Conservation (phyloP, 2,888 invertebrate species). For the Megaustenia siamemsis region DNA sequence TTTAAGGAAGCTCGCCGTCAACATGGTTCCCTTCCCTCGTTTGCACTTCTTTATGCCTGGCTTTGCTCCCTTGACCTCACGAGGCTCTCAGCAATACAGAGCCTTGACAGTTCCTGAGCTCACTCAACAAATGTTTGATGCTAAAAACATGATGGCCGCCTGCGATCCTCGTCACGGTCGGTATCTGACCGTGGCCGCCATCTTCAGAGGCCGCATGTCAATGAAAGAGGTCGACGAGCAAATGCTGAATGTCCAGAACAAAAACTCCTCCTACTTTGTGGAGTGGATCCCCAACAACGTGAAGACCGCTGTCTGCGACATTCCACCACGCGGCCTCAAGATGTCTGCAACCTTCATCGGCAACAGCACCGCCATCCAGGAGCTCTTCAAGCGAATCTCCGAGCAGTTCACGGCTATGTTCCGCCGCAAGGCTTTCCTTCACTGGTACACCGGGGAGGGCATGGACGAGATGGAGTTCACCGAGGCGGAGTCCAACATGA, state of each 20-base stretch:
- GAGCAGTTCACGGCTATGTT: conserved; percentile 88
- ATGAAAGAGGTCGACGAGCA: conserved; percentile 84
- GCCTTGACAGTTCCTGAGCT: conserved; percentile 66
- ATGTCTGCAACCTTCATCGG: conserved; percentile 83
- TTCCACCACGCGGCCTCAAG: conserved; percentile 88
- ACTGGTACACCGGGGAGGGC: conserved; percentile 97
- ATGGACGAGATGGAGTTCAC: conserved; percentile 98
- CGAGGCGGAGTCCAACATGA: conserved; percentile 96
- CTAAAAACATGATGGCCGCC: conserved; percentile 98
- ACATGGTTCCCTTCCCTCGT: conserved; percentile 80
- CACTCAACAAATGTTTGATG: conserved; percentile 85
- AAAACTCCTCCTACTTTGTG: conserved; percentile 88
- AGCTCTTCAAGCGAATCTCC: conserved; percentile 75
- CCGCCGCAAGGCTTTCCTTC: conserved; percentile 96
- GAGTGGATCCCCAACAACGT: conserved; percentile 77
- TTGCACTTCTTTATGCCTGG: conserved; percentile 80
- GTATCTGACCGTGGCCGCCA: conserved; percentile 76
- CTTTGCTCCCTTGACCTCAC: conserved; percentile 78
- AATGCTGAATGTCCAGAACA: conserved; percentile 96
- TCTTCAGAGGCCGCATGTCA: conserved; percentile 76
- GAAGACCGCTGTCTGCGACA: conserved; percentile 93
- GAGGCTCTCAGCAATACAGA: conserved; percentile 77
- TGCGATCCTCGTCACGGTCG: conserved; percentile 95
- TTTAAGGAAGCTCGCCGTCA: conserved; percentile 71
- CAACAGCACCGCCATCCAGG: conserved; percentile 78